Percentiles rank a stretch among this genome's conserved stretches.
These are phyloP conservation scores for Thelaira solivaga DNA, from an alignment of 2,888 invertebrate genomes.

Conservation along the genomic window DNA sequence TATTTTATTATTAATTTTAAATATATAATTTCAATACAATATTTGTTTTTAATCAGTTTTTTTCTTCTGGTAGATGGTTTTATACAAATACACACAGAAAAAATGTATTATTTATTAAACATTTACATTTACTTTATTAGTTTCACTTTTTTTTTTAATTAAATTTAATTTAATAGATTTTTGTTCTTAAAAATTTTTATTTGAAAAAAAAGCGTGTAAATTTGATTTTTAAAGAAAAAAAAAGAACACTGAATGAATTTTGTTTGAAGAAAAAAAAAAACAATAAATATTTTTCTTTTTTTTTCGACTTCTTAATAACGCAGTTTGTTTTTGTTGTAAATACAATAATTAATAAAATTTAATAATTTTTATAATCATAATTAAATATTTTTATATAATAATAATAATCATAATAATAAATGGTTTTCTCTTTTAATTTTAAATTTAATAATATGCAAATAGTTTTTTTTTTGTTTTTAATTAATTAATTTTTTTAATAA, in stretches of 20 bases:
- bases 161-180: neutral
- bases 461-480: constrained; percentile 61
- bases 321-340: constrained; percentile 63
- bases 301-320: constrained; percentile 7
- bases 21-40: constrained; percentile 4
- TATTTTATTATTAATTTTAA: constrained; percentile 23
- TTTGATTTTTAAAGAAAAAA: neutral
- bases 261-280: constrained; percentile 13
- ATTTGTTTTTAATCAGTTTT: constrained; percentile 31
- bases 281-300: constrained; percentile 19
- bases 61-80: too few species aligned
- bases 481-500: constrained; percentile 51
- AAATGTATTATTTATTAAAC: constrained; percentile 46
- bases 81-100: constrained; percentile 52
- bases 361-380: constrained; percentile 61
- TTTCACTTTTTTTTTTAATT: neutral
- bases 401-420: constrained; percentile 60
- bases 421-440: constrained; percentile 65
- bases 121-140: constrained; percentile 51
- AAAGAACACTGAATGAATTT: neutral
- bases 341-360: constrained; percentile 60
- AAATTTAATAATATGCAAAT: constrained; percentile 65
- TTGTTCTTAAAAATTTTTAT: neutral
- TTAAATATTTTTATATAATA: constrained; percentile 32
- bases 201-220: constrained; percentile 6